Evolutionary conservation across 2,797 vertebrate species (phyloP).

Genomic region (Tapirus indicus): DNA sequence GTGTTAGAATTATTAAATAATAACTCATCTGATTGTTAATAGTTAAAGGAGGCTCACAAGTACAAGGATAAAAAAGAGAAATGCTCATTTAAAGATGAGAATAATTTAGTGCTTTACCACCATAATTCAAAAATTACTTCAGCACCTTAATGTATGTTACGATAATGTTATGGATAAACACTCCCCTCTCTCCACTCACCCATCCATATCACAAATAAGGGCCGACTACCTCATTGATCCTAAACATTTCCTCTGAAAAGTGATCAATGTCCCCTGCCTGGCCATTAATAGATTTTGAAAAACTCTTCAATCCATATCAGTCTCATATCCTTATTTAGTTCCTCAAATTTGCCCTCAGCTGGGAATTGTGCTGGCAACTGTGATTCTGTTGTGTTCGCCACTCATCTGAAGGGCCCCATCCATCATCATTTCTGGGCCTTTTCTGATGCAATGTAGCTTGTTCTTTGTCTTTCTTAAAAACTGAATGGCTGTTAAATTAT

Average conservation of each 20-base stretch:
- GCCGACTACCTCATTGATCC: slow-evolving; percentile 80
- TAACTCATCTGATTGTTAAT: slow-evolving; percentile 24
- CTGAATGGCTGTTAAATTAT: slow-evolving; percentile 92
- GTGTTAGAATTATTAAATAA: slow-evolving; percentile 31
- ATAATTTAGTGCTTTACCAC: slow-evolving; percentile 23
- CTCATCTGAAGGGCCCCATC: slow-evolving; percentile 88
- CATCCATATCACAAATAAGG: slow-evolving; percentile 24
- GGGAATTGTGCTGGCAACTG: slow-evolving; percentile 87
- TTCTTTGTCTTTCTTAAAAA: slow-evolving; percentile 92
- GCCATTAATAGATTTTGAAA: slow-evolving; percentile 90
- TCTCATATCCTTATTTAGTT: slow-evolving; percentile 88
- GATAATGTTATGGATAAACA: not conserved
- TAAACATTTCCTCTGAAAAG: slow-evolving; percentile 83
- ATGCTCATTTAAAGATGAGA: slow-evolving; percentile 64
- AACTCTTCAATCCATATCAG: slow-evolving; percentile 89
- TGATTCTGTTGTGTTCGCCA: slow-evolving; percentile 87
- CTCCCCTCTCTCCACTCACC: not conserved
- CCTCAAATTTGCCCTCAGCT: slow-evolving; percentile 87
- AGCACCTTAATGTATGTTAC: not conserved
- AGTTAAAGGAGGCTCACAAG: not conserved
- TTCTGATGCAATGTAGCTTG: slow-evolving; percentile 92
- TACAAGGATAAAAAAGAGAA: slow-evolving; percentile 5
- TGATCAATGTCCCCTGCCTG: slow-evolving; percentile 87
- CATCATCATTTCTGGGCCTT: slow-evolving; percentile 91
- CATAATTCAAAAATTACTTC: not conserved